These are phyloP conservation scores for Ceratoteleas bidentatus DNA, from an alignment of 1,140 invertebrate genomes.

Conservation along the genomic window DNA sequence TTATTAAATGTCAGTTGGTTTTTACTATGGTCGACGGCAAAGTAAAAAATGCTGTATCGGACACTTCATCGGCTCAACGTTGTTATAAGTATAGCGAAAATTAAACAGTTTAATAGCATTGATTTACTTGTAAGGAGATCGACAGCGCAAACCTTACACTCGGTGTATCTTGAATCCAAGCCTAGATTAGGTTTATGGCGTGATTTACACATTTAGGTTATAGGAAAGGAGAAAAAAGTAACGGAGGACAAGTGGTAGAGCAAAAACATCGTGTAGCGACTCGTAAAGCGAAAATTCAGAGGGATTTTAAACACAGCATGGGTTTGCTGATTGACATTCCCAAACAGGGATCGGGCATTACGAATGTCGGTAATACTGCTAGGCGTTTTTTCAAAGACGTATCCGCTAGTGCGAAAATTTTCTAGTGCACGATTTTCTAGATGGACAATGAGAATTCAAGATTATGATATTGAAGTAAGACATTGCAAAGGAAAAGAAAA, in stretches of 20 bases:
- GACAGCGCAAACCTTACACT: constrained; percentile 1
- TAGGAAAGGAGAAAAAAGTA: not conserved
- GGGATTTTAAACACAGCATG: not conserved
- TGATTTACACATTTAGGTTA: constrained; percentile 10
- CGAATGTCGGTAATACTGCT: not conserved
- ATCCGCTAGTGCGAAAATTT: too few species aligned
- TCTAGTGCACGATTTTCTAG: too few species aligned
- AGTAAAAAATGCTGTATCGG: constrained; percentile 74
- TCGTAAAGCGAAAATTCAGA: not conserved
- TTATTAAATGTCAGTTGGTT: constrained; percentile 64
- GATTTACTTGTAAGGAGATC: not conserved
- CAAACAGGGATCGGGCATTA: not conserved
- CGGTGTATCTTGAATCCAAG: constrained; percentile 8
- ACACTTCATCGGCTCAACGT: constrained; percentile 16
- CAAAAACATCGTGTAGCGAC: not conserved
- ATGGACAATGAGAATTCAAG: too few species aligned
- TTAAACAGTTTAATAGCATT: not conserved
- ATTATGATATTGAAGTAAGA: too few species aligned
- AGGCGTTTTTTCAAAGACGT: constrained; percentile 1
- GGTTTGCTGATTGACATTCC: not conserved
- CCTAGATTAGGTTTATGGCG: constrained; percentile 21
- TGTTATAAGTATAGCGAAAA: not conserved
- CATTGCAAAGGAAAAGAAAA: too few species aligned
- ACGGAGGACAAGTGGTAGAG: constrained; percentile 64
- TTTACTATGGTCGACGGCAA: constrained; percentile 77